Evolutionary conservation across 2,888 invertebrate genomes (phyloP).

Genomic region (Monopis laevigella): DNA sequence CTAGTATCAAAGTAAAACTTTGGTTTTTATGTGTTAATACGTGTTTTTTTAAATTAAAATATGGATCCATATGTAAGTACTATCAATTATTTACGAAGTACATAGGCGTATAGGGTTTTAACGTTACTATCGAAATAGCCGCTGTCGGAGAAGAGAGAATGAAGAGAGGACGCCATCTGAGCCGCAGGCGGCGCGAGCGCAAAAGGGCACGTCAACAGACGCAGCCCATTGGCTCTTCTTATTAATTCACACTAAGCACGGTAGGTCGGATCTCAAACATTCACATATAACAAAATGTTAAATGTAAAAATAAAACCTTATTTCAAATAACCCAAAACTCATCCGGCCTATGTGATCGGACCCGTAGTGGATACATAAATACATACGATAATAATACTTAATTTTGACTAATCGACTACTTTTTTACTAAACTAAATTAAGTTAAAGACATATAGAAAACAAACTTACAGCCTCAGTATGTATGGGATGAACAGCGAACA

Average conservation of each 20-base stretch:
- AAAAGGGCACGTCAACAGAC: not conserved
- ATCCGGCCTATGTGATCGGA: too few relatives aligned
- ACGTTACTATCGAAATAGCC: not conserved
- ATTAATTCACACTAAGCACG: not conserved
- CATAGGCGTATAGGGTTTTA: not conserved
- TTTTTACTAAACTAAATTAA: too few relatives aligned
- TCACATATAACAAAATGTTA: too few relatives aligned
- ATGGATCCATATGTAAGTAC: too few relatives aligned
- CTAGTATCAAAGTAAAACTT: not conserved
- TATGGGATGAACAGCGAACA: conserved; percentile 89
- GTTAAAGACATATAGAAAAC: not conserved
- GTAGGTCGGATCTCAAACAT: not conserved
- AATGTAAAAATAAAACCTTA: too few relatives aligned
- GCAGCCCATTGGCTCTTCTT: not conserved
- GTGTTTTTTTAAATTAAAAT: too few relatives aligned
- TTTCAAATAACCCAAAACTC: too few relatives aligned
- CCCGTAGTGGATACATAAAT: too few relatives aligned
- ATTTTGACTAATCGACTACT: too few relatives aligned
- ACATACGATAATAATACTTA: too few relatives aligned
- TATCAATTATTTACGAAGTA: too few relatives aligned
- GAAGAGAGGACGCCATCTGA: conserved; percentile 2
- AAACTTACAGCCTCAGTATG: conserved; percentile 89
- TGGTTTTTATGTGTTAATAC: not conserved
- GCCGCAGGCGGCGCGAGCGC: conserved; percentile 1
- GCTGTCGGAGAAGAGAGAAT: not conserved